Evolutionary conservation across 2,888 invertebrate genomes (phyloP), one percentile per base, ranked within the genome.

Genomic region (Epistrophe grossulariae): DNA sequence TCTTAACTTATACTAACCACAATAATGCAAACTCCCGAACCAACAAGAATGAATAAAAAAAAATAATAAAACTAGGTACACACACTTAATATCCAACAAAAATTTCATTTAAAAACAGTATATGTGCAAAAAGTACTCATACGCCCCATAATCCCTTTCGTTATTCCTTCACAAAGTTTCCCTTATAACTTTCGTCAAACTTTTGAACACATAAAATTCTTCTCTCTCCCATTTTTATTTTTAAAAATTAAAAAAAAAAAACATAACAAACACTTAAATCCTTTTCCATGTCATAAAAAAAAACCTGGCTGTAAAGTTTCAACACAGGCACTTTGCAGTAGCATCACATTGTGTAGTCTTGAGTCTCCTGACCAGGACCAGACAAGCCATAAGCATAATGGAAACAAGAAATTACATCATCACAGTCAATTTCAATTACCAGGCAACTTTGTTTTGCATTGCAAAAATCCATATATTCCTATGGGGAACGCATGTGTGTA

Each of bases 391-490:
- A 45, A 45, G 62, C 62, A 43, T 62, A 38, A 50, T 24, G 68
- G 83, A 76, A 79, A 83, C 76, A 83, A 72, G 76, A 79, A 87
- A 83, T 87, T 87, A 87, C 87, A 83, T 87, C 87, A 87, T 83
- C 87, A 79, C 83, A 83, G 87, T 87, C 87, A 87, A 83, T 87
- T 87, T 87, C 87, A 82, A 87, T 87, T 87, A 87, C 9, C 76
- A 66, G 76, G 72, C 76, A 83, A 76, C 82, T 83, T 79, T 83
- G 87, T 83, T 79, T 76, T 83, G 66, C 45, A 72, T 66, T 87
- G 74, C 74, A 79, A 76, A 79, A 79, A 71, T 76, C 68, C 68
- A 66, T 85, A 60, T 85, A 64, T 64, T 64, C 40, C 64, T 43
- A 19, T 24, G 15, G 17, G 38, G 35, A 28, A 74, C 62, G 64